Evolutionary conservation across 2,113 vertebrate species (phyloP), one percentile per base, ranked within the genome.

Genomic region (Thamnaconus septentrionalis): DNA sequence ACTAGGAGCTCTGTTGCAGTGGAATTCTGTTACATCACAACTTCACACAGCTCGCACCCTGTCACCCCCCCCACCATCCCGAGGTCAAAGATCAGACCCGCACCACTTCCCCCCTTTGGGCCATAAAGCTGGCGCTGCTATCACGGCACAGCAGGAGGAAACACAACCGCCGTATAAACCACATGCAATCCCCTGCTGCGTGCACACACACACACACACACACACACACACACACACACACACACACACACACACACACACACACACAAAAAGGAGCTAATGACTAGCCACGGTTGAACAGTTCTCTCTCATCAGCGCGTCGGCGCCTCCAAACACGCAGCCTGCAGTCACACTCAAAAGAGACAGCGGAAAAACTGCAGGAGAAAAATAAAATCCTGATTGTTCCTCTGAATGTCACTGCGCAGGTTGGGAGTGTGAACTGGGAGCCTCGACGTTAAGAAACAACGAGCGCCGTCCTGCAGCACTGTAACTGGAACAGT

Each of bases 291-390:
- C 45, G 69, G 64, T 44, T 50, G 53, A 74, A 70, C 47, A 62
- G 66, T 6, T 56, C 59, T 54, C 80, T 76, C 59, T 87, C 63
- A 77, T 83, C 87, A 76, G 44, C 8, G 54, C 64, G 75, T 78
- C 75, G 79, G 68, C 57, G 46, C 67, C 64, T 71, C 51, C 43
- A 53, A 69, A 55, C 59, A 56, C n/a, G 56, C 52, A 72, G 62
- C 42, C 75, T 70, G 68, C 79, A 59, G 73, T 83, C 72, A 71
- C 6, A 64, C 8, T 61, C 18, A 42, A 65, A 49, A 39, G 44
- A 42, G 54, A n/a, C 51, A 4, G 39, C 2, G 0, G 45, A 56
- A 49, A 59, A 53, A 64, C 1, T 4, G 8, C 45, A 10, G 4
- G 7, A 53, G 55, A 48, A 41, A 53, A 39, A 70, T 41, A 56